Conservation (phyloP, 1,140 invertebrate genomes). For the Plodia interpunctella region DNA sequence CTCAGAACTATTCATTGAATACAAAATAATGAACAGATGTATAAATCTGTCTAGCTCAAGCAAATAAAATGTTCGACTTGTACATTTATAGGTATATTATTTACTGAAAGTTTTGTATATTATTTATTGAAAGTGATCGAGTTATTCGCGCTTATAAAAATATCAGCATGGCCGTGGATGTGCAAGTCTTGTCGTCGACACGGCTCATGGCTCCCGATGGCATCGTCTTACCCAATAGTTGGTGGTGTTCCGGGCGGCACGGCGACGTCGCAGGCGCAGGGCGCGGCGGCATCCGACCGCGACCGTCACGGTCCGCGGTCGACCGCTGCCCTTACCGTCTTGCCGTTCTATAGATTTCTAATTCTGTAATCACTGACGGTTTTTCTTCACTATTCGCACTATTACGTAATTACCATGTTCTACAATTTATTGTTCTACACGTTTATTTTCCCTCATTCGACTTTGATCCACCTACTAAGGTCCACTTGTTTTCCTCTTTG, state of each 20-base stretch:
- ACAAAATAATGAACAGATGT: too few species aligned
- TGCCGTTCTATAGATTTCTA: conserved; percentile 24
- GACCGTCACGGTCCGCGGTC: conserved; percentile 47
- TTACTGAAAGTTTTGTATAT: too few species aligned
- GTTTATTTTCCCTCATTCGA: too few species aligned
- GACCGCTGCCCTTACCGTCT: conserved; percentile 37
- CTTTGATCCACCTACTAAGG: too few species aligned
- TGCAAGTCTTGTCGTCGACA: background rate
- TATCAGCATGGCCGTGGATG: too few species aligned
- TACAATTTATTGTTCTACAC: too few species aligned
- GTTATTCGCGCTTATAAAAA: background rate
- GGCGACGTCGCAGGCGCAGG: conserved; percentile 29
- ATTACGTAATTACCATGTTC: background rate
- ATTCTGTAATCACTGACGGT: background rate
- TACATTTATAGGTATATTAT: too few species aligned
- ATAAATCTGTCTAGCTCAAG: too few species aligned
- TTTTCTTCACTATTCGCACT: background rate
- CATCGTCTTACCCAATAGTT: conserved; percentile 24
- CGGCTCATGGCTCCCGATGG: background rate
- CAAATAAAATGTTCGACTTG: too few species aligned
- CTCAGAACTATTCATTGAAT: background rate
- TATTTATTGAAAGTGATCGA: too few species aligned
- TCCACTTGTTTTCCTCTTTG: too few species aligned
- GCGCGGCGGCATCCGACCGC: conserved; percentile 42
- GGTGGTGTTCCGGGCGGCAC: conserved; percentile 27